Conservation (phyloP, 2,113 vertebrate genomes). For the Formicarius rufipectus region DNA sequence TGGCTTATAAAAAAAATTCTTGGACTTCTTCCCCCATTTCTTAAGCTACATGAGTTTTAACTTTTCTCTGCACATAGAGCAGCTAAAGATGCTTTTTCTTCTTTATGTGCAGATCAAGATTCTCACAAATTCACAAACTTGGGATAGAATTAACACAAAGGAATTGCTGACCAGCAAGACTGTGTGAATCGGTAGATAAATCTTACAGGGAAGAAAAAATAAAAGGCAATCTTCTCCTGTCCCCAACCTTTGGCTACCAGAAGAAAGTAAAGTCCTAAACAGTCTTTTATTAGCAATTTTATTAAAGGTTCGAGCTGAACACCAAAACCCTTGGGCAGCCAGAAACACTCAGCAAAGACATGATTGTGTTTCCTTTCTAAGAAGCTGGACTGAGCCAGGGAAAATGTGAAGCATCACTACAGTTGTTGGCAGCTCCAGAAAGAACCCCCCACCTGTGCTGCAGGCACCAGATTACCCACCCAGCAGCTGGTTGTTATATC, state of each 20-base stretch:
- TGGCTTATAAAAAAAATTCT: neutral
- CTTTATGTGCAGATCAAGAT: neutral
- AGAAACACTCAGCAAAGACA: neutral
- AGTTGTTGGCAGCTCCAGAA: neutral
- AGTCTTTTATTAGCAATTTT: neutral
- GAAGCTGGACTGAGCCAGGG: neutral
- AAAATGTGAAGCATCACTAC: neutral
- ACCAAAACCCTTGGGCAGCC: neutral
- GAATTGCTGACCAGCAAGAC: neutral
- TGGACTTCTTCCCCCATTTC: neutral
- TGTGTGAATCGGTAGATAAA: neutral
- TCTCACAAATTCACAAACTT: neutral
- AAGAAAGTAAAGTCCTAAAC: neutral
- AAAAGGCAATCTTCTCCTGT: neutral
- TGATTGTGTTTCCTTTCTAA: neutral
- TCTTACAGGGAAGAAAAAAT: neutral
- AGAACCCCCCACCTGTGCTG: neutral
- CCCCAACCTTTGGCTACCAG: neutral
- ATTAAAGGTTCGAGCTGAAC: neutral
- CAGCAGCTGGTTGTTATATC: neutral
- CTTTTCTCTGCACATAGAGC: neutral
- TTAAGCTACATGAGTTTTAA: neutral
- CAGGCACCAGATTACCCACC: neutral
- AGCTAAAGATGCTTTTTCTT: neutral
- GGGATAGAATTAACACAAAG: neutral